phyloP scores from a whole-genome alignment of 37 sponge, comb jelly and placozoan genomes.

The Ephydatia muelleri region DNA sequence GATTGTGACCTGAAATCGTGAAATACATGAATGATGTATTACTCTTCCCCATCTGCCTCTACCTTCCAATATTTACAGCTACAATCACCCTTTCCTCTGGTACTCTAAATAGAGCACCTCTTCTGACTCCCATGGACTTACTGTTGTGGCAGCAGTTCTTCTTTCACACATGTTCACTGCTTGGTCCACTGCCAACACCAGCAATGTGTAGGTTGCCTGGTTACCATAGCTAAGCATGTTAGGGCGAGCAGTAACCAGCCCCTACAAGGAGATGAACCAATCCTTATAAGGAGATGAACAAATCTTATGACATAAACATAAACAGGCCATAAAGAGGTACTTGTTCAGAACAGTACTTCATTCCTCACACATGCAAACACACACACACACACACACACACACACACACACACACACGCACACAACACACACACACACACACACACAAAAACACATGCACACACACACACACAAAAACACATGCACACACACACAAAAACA shows the following conservation, averaged over 20 bases:
- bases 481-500: too few species aligned
- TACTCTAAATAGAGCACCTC: not conserved
- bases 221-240: slow-evolving; percentile 23
- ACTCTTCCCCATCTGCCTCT: not conserved
- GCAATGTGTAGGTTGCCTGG: not conserved
- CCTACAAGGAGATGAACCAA: not conserved
- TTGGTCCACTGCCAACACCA: slow-evolving; percentile 34
- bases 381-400: too few species aligned
- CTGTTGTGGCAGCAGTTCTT: slow-evolving; percentile 8
- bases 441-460: too few species aligned
- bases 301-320: not conserved
- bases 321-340: not conserved
- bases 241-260: not conserved
- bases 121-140: not conserved
- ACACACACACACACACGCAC: too few species aligned
- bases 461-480: too few species aligned
- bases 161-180: not conserved
- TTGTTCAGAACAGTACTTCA: not conserved
- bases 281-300: not conserved
- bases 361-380: too few species aligned
- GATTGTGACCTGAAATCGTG: slow-evolving; percentile 6
- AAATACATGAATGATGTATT: not conserved
- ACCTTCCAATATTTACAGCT: too few species aligned
- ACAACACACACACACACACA: too few species aligned
- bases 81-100: too few species aligned